phyloP scores from a whole-genome alignment of 35 echinoderm and acorn worm species.

The Stichopus chloronotus region DNA sequence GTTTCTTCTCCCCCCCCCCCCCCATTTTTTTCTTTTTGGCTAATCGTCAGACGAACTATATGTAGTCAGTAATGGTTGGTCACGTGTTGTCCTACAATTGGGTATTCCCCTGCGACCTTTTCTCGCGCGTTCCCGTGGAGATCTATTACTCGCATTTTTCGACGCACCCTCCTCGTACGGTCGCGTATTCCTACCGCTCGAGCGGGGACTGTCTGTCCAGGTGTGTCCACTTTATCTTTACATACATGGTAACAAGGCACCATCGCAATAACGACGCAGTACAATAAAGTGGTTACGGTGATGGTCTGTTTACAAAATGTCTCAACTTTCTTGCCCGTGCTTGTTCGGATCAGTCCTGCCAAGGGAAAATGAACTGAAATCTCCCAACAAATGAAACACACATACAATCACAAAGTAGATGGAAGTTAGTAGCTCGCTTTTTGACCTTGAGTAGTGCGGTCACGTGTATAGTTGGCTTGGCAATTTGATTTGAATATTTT shows the following conservation, averaged over 20 bases:
- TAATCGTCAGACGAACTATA: neutral
- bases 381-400: neutral
- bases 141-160: slow-evolving; percentile 29
- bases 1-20: too few relatives aligned
- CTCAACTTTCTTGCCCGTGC: neutral
- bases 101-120: slow-evolving; percentile 31
- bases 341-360: neutral
- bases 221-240: neutral
- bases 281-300: neutral
- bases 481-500: neutral
- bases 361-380: too few relatives aligned
- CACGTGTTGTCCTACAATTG: neutral
- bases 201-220: slow-evolving; percentile 18
- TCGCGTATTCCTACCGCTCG: neutral
- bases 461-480: neutral
- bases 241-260: slow-evolving; percentile 13
- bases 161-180: neutral
- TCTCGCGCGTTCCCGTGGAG: slow-evolving; percentile 3
- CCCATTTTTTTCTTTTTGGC: neutral
- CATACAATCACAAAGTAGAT: neutral
- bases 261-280: neutral
- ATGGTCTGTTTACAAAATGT: slow-evolving; percentile 13
- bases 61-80: neutral
- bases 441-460: neutral
- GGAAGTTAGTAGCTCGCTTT: neutral